Percentiles rank a stretch among this genome's conserved stretches.
Conservation (phyloP, 2,888 invertebrate genomes). For the Pyrochroa serraticornis region DNA sequence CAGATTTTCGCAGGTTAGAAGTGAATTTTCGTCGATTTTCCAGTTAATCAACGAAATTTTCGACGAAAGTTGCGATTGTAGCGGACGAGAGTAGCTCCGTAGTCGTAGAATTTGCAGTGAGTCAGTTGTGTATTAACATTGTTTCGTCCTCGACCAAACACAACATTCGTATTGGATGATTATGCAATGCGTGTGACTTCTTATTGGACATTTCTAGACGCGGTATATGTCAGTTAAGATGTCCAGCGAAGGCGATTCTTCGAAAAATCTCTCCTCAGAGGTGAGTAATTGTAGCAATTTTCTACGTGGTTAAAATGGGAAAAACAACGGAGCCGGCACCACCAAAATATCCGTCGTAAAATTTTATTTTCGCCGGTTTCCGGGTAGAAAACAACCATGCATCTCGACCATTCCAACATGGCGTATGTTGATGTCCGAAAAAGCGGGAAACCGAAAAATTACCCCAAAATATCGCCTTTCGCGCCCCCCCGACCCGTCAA, state of each 20-base stretch:
- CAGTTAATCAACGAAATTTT: too few species aligned
- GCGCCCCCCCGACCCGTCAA: conserved; percentile 1
- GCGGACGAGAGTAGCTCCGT: too few species aligned
- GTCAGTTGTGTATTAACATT: not conserved
- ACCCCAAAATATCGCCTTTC: conserved; percentile 14
- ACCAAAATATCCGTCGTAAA: conserved; percentile 5
- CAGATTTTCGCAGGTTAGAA: too few species aligned
- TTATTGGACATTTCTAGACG: conserved; percentile 56
- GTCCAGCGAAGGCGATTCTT: conserved; percentile 58
- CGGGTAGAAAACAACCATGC: conserved; percentile 47
- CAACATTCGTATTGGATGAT: conserved; percentile 35
- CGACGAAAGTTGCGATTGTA: too few species aligned
- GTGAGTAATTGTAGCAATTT: conserved; percentile 42
- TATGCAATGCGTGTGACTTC: conserved; percentile 53
- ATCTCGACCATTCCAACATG: conserved; percentile 54
- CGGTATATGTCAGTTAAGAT: conserved; percentile 55
- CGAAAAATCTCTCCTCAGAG: conserved; percentile 54
- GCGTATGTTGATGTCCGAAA: conserved; percentile 57
- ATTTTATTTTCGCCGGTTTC: conserved; percentile 8
- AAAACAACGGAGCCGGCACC: not conserved
- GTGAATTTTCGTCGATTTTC: too few species aligned
- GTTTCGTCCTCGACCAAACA: not conserved
- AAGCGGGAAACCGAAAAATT: conserved; percentile 55
- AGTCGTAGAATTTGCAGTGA: not conserved
- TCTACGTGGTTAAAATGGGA: not conserved